Evolutionary conservation across 2,113 vertebrate genomes (phyloP).

Genomic region (Gambusia holbrooki): DNA sequence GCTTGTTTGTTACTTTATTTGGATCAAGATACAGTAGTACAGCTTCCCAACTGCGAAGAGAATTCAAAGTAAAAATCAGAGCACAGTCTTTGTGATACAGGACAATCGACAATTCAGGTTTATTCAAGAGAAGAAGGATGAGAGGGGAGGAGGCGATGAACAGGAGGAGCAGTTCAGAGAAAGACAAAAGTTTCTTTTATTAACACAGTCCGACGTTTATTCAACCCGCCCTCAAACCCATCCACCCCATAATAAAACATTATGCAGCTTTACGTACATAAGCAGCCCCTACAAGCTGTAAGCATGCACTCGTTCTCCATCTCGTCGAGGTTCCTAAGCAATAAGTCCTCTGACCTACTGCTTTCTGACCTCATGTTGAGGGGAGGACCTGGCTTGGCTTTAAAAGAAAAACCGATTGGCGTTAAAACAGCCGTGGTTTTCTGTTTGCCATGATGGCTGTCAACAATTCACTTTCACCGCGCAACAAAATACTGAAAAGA

Average conservation of each 20-base stretch:
- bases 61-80: slow-evolving; percentile 71
- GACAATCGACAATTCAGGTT: slow-evolving; percentile 71
- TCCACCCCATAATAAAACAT: slow-evolving; percentile 65
- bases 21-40: slow-evolving; percentile 77
- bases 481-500: slow-evolving; percentile 9
- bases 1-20: slow-evolving; percentile 75
- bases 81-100: slow-evolving; percentile 63
- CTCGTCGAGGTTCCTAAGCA: slow-evolving; percentile 16
- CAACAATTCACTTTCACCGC: slow-evolving; percentile 34
- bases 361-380: not conserved
- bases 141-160: slow-evolving; percentile 2
- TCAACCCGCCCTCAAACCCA: slow-evolving; percentile 51
- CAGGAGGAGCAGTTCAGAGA: slow-evolving; percentile 21
- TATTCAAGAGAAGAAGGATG: slow-evolving; percentile 66
- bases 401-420: not conserved
- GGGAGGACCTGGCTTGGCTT: slow-evolving; percentile 11
- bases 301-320: slow-evolving; percentile 35
- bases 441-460: slow-evolving; percentile 5
- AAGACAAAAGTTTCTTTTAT: slow-evolving; percentile 53
- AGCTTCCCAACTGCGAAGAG: slow-evolving; percentile 64
- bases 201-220: slow-evolving; percentile 57
- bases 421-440: slow-evolving; percentile 14
- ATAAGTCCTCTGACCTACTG: not conserved
- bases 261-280: slow-evolving; percentile 54
- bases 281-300: slow-evolving; percentile 19